Conservation (phyloP, 1,140 invertebrate genomes). For the Hesperophylax magnus region DNA sequence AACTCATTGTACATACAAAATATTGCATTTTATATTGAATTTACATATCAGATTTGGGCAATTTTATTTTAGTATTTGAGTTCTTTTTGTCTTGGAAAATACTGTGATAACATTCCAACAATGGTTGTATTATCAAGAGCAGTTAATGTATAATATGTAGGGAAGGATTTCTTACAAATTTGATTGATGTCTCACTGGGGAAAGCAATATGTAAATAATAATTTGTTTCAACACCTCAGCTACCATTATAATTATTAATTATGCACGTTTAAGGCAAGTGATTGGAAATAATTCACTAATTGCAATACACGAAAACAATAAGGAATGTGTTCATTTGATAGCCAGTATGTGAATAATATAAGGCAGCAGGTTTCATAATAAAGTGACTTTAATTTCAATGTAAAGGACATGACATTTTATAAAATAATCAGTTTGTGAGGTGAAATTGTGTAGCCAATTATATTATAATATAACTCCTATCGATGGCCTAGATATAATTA, state of each 20-base stretch:
- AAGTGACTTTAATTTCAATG: conserved; percentile 1
- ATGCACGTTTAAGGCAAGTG: neutral
- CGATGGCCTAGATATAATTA: conserved; percentile 37
- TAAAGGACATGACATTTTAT: conserved; percentile 16
- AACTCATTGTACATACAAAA: conserved; percentile 12
- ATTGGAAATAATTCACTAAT: neutral
- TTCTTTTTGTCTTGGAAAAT: neutral
- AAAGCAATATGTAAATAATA: conserved; percentile 38
- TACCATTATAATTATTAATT: neutral
- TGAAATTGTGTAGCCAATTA: conserved; percentile 38
- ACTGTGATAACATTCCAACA: conserved; percentile 37
- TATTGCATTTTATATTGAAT: conserved; percentile 20
- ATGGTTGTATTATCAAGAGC: conserved; percentile 28
- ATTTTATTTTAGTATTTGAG: conserved; percentile 22
- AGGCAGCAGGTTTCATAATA: neutral
- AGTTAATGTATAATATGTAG: conserved; percentile 1
- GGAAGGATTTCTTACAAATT: neutral
- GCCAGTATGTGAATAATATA: conserved; percentile 39
- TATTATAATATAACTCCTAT: conserved; percentile 4
- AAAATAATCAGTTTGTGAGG: conserved; percentile 40
- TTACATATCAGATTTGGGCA: conserved; percentile 22
- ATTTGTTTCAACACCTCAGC: conserved; percentile 8
- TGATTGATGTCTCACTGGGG: neutral
- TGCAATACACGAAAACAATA: conserved; percentile 24
- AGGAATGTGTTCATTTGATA: conserved; percentile 41